These are phyloP conservation scores for Amphimallon solstitiale DNA, from an alignment of 2,888 invertebrate species.

Conservation along the genomic window DNA sequence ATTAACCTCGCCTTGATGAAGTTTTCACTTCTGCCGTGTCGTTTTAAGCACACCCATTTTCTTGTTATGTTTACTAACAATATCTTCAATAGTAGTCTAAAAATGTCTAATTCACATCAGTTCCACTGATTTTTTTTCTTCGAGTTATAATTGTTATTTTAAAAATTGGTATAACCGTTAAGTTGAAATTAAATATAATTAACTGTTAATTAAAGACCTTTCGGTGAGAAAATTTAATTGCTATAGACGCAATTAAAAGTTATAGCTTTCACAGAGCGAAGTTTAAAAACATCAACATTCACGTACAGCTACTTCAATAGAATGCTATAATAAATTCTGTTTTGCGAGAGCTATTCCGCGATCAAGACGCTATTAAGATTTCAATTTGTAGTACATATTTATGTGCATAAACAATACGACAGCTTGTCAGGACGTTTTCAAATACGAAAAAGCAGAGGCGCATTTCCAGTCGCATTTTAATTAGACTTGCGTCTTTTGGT, in stretches of 20 bases:
- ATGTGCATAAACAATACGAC: conserved; percentile 49
- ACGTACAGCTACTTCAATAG: conserved; percentile 38
- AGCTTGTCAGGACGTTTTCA: conserved; percentile 45
- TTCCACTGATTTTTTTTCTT: no score
- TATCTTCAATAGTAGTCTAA: no score
- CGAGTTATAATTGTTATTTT: no score
- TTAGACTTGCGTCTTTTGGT: conserved; percentile 43
- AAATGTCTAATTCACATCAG: no score
- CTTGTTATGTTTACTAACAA: no score
- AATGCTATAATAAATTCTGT: conserved; percentile 43
- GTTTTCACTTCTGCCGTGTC: no score
- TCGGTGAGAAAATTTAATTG: conserved; percentile 5
- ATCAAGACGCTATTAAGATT: conserved; percentile 47
- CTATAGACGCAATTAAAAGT: conserved; percentile 26
- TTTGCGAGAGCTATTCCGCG: conserved; percentile 40
- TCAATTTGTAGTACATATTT: conserved; percentile 49
- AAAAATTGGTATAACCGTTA: no score
- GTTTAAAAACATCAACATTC: conserved; percentile 35
- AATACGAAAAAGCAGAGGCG: conserved; percentile 32
- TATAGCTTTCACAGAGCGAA: conserved; percentile 3
- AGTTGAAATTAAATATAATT: conserved; percentile 26
- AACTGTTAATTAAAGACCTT: conserved; percentile 16
- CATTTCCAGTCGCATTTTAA: conserved; percentile 49
- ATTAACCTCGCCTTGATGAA: no score
- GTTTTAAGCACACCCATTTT: no score